Conservation (phyloP, 53 echinoderm and acorn worm species). For the Zoroaster sp. region DNA sequence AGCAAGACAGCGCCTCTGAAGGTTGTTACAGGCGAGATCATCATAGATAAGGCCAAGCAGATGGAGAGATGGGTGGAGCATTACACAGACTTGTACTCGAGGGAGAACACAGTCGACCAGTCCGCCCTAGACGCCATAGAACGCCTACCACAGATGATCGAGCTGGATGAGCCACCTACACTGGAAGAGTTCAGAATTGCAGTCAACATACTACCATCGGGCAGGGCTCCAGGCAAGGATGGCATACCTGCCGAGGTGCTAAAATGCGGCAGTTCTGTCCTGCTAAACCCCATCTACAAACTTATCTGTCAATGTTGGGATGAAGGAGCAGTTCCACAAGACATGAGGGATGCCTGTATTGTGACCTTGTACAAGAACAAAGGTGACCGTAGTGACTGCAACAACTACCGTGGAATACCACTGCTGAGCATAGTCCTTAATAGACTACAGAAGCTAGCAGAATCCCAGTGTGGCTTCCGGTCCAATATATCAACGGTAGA, state of each 20-base stretch:
- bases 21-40: not conserved
- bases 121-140: not conserved
- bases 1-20: conserved; percentile 4
- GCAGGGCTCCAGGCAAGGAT: not conserved
- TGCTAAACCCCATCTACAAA: not conserved
- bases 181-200: not conserved
- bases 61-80: conserved; percentile 12
- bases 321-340: not conserved
- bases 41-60: not conserved
- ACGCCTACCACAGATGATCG: not conserved
- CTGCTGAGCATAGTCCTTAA: too few relatives aligned
- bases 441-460: too few relatives aligned
- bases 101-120: not conserved
- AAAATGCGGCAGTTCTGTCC: not conserved
- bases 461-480: too few relatives aligned
- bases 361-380: too few relatives aligned
- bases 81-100: not conserved
- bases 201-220: not conserved
- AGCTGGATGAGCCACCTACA: not conserved
- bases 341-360: not conserved
- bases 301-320: not conserved
- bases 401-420: too few relatives aligned
- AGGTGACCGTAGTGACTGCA: too few relatives aligned
- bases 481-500: too few relatives aligned
- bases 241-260: not conserved